These are phyloP conservation scores for Sclerodermus sp. DNA, from an alignment of 2,888 invertebrate species.

Conservation along the genomic window DNA sequence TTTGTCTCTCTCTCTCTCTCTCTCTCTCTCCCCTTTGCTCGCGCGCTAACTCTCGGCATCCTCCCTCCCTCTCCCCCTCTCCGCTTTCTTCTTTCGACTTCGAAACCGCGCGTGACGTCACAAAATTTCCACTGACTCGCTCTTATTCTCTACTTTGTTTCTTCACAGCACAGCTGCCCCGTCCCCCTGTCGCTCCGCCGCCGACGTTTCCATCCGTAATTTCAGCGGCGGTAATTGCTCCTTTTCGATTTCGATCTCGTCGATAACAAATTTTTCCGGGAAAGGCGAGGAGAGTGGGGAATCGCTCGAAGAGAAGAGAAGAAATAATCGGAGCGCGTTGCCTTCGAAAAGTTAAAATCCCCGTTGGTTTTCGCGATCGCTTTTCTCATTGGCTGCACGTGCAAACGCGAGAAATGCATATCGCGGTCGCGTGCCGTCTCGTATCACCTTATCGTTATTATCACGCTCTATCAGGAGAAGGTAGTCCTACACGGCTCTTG, in stretches of 20 bases:
- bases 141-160: conserved; percentile 9
- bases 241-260: conserved; percentile 2
- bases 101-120: conserved; percentile 21
- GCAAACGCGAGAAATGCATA: conserved; percentile 13
- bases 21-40: conserved; percentile 10
- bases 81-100: not conserved
- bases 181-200: not conserved
- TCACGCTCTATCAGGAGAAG: conserved; percentile 25
- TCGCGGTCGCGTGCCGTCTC: conserved; percentile 38
- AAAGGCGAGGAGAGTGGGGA: no score
- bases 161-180: conserved; percentile 3
- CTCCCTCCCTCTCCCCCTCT: no score
- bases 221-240: no score
- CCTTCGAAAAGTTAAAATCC: no score
- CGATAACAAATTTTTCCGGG: no score
- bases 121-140: conserved; percentile 30
- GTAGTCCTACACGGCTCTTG: conserved; percentile 8
- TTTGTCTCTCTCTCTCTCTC: not conserved
- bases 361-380: no score
- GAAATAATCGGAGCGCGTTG: no score
- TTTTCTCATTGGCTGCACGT: conserved; percentile 4
- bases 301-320: no score
- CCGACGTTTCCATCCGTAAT: not conserved
- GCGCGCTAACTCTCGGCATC: no score
- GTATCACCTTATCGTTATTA: conserved; percentile 34